Conservation (phyloP, 2,113 vertebrate genomes). For the Muntiacus reevesi region DNA sequence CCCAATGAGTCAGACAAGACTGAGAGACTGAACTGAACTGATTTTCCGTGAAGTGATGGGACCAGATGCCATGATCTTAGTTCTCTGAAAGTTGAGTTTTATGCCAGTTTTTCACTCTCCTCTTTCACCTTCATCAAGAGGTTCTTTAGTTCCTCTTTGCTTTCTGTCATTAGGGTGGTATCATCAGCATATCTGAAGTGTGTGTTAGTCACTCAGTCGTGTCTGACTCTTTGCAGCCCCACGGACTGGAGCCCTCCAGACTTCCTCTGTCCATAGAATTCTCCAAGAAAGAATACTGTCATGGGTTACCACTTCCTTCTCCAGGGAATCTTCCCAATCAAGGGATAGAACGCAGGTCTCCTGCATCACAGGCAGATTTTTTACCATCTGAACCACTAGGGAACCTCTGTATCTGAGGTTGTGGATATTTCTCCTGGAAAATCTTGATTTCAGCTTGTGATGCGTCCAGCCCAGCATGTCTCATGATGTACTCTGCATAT, state of each 20-base stretch:
- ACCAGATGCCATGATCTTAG: neutral
- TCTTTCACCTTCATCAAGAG: neutral
- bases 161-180: neutral
- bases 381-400: neutral
- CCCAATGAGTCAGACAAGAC: neutral
- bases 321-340: neutral
- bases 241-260: neutral
- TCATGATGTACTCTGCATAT: neutral
- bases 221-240: neutral
- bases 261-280: neutral
- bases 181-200: neutral
- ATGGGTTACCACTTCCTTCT: neutral
- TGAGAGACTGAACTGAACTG: neutral
- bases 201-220: neutral
- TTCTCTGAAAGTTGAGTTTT: neutral
- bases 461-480: neutral
- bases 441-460: neutral
- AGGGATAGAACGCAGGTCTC: neutral
- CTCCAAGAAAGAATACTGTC: neutral
- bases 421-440: neutral
- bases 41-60: neutral
- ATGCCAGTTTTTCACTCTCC: neutral
- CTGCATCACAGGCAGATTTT: neutral
- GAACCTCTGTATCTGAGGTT: neutral
- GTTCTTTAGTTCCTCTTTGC: neutral